Percentiles rank a stretch among this genome's conserved stretches.
Evolutionary conservation across 92 coral and sea anemone species (phyloP).

Genomic region (Porites evermanni): DNA sequence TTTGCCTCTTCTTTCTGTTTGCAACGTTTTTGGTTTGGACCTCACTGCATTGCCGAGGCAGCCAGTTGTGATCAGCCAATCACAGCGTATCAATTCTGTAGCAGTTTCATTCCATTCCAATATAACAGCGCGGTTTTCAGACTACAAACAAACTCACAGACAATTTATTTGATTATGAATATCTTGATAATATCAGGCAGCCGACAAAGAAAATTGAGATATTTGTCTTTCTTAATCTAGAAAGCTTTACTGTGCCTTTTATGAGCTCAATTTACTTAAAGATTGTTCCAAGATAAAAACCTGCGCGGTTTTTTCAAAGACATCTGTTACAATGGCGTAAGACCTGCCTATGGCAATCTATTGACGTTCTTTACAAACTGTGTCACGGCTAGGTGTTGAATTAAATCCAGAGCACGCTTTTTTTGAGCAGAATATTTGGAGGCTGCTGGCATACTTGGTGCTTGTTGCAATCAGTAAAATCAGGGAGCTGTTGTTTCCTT

Average conservation of each 20-base stretch:
- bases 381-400: neutral
- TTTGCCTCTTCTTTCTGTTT: too few relatives aligned
- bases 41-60: neutral
- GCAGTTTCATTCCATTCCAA: too few relatives aligned
- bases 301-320: conserved; percentile 13
- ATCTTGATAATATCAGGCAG: conserved; percentile 15
- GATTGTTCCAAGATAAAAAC: neutral
- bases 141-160: too few relatives aligned
- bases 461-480: too few relatives aligned
- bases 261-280: neutral
- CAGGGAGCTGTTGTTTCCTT: neutral
- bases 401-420: too few relatives aligned
- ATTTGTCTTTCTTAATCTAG: neutral
- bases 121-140: neutral
- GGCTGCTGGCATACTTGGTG: too few relatives aligned
- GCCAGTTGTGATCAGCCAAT: neutral
- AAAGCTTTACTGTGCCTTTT: neutral
- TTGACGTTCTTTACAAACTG: neutral
- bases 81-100: neutral
- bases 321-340: neutral
- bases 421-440: neutral
- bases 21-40: neutral
- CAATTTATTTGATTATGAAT: neutral
- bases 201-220: neutral
- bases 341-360: neutral